Conservation (phyloP, 2,888 invertebrate species). For the Tipula helvola region DNA sequence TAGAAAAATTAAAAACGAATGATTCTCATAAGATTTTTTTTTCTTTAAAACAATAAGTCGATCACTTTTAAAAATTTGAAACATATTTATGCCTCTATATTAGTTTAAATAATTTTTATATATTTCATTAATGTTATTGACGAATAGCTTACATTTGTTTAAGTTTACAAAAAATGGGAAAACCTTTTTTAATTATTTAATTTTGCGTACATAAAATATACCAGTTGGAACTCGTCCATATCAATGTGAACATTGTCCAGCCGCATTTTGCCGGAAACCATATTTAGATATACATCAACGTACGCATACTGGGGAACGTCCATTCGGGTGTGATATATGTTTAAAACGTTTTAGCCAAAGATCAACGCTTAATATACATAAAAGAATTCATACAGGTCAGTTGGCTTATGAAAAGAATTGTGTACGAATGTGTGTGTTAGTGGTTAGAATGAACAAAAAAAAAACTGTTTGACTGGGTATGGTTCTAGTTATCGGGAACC, state of each 20-base stretch:
- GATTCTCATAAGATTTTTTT: neutral
- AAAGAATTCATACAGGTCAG: slow-evolving; percentile 57
- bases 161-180: neutral
- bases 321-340: slow-evolving; percentile 60
- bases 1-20: neutral
- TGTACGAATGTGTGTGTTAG: neutral
- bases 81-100: neutral
- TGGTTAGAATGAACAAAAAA: neutral
- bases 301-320: slow-evolving; percentile 43
- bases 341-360: slow-evolving; percentile 70
- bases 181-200: neutral
- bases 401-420: neutral
- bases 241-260: slow-evolving; percentile 43
- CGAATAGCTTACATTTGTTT: neutral
- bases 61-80: neutral
- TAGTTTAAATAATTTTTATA: neutral
- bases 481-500: neutral
- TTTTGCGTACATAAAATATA: slow-evolving; percentile 7
- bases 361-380: slow-evolving; percentile 69
- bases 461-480: neutral
- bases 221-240: slow-evolving; percentile 34
- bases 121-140: neutral
- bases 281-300: slow-evolving; percentile 52
- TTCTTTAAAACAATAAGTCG: neutral
- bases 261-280: slow-evolving; percentile 48